A percentile compares a stretch with the other conserved stretches of the same genome.
Evolutionary conservation across 35 echinoderm and acorn worm genomes (phyloP).

Genomic region (Ophiothrix spiculata): DNA sequence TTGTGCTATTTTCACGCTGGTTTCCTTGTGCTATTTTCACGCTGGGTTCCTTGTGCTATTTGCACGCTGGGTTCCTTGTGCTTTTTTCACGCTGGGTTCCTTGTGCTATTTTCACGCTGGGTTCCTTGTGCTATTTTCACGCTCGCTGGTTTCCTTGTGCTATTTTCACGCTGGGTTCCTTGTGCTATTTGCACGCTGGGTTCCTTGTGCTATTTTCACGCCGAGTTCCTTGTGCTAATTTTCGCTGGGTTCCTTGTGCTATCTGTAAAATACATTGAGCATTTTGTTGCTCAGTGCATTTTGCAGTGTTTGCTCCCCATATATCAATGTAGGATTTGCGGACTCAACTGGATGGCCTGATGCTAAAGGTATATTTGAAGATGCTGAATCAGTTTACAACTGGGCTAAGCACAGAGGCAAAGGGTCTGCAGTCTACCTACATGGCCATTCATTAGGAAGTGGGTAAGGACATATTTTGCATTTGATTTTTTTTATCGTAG

Average conservation of each 20-base stretch:
- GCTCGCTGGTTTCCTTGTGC: too few species aligned
- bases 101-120: too few species aligned
- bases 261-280: neutral
- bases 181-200: too few species aligned
- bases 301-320: neutral
- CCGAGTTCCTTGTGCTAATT: too few species aligned
- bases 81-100: too few species aligned
- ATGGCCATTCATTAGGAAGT: neutral
- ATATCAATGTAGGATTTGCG: neutral
- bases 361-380: neutral
- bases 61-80: too few species aligned
- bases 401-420: neutral
- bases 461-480: neutral
- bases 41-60: too few species aligned
- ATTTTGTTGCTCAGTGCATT: neutral
- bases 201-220: too few species aligned
- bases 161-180: too few species aligned
- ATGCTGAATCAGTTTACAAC: neutral
- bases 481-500: neutral
- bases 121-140: too few species aligned
- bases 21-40: too few species aligned
- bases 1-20: too few species aligned
- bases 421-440: neutral
- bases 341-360: neutral
- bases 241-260: neutral